Evolutionary conservation across 2,888 invertebrate species (phyloP).

Genomic region (Eledone cirrhosa): DNA sequence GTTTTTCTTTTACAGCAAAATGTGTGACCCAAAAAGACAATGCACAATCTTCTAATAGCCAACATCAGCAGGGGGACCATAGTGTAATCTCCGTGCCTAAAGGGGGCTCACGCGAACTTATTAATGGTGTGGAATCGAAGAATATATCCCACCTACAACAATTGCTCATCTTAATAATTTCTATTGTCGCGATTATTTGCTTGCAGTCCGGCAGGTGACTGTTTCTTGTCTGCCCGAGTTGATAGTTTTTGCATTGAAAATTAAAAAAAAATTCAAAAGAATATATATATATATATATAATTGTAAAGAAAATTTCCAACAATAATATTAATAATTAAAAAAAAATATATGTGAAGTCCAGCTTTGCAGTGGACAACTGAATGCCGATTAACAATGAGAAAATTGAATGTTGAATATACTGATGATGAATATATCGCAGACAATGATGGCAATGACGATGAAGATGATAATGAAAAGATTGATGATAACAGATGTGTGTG

Average conservation of each 20-base stretch:
- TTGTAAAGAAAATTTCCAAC: too few relatives aligned
- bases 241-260: conserved; percentile 3
- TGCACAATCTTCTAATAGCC: background rate
- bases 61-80: conserved; percentile 5
- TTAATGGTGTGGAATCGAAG: conserved; percentile 11
- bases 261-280: background rate
- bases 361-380: too few relatives aligned
- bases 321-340: too few relatives aligned
- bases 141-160: conserved; percentile 3
- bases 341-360: too few relatives aligned
- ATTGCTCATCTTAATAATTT: background rate
- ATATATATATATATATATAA: too few relatives aligned
- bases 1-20: background rate
- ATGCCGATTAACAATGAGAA: too few relatives aligned
- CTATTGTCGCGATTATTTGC: conserved; percentile 3
- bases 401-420: too few relatives aligned
- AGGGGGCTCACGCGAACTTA: conserved; percentile 10
- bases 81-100: conserved; percentile 1
- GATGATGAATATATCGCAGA: too few relatives aligned
- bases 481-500: too few relatives aligned
- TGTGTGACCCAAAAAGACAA: conserved; percentile 17
- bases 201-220: conserved; percentile 19
- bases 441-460: too few relatives aligned
- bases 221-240: background rate
- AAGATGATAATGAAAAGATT: too few relatives aligned